Evolutionary conservation across 2,113 vertebrate genomes (phyloP), one percentile per base, ranked within the genome.

Genomic region (Macroglossus sobrinus): DNA sequence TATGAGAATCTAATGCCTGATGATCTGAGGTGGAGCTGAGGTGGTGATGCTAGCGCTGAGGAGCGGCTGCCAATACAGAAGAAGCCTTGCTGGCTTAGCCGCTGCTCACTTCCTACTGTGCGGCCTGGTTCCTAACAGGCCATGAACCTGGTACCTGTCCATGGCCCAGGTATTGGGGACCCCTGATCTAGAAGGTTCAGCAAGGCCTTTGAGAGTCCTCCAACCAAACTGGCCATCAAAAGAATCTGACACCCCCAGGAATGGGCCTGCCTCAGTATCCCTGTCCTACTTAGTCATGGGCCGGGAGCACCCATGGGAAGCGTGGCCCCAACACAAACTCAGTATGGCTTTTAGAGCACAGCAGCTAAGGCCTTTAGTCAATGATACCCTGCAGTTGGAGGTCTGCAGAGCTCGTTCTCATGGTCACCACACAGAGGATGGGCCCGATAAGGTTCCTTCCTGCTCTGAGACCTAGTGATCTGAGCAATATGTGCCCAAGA

Each of bases 161-260:
- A 50, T 50, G 50, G 15, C 50, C 14, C 50, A 50, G 50, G 50
- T 50, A 15, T 50, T 50, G 50, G 50, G 4, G 50, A 50, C 15
- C 15, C 15, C 50, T 50, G 50, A 50, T 50, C 50, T 33, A 40
- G 50, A 94, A 84, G 53, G 57, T 22, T 82, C 28, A 6, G 38
- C 55, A 84, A 69, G 15, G 38, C 24, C n/a, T 11, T 71, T 50
- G 30, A 64, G n/a, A 80, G 8, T 53, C 22, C 21, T 84, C 30
- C 43, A 47, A 30, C n/a, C 76, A 53, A 66, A 5, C 1, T 43
- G 59, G 45, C 75, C 40, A 3, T 59, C 16, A 19, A 16, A 35
- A 35, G 30, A 45, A 33, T 63, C 53, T 4, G 38, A 0, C 0
- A 0, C 30, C 40, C 9, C 15, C 78, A 15, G 2, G n/a, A 45